Base-by-base conservation (phyloP, 2,797 vertebrate genomes). In the Girardinus metallicus region DNA sequence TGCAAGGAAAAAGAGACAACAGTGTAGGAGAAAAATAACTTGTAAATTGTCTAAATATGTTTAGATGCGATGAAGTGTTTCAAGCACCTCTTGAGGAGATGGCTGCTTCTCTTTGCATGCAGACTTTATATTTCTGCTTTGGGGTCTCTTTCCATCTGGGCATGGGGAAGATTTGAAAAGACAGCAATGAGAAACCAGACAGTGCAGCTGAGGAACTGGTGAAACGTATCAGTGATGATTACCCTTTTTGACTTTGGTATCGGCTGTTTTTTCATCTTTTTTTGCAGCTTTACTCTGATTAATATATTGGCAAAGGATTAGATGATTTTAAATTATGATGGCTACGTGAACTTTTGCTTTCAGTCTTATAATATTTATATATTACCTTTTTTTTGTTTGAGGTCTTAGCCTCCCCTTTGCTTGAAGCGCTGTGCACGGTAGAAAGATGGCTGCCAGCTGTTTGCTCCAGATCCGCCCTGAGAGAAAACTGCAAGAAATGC, bases 341-440 rank as follows among this genome's bases (percentile, higher is more conserved):
- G 23, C 47, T n/a, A 36, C 10, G 4, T 41, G 29, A 26, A 10
- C 18, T 12, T 18, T 55, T 4, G 3, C 36, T 43, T 47, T 39
- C 39, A 18, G 31, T 43, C 44, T 47, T 29, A n/a, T 8, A 31
- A 0, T 29, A 3, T 36, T 21, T 3, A 13, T 41, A 44, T 1
- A 60, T 91, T 95, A 93, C 97, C 92, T 95, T 97, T 80, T 95
- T 97, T 83, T 93, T 96, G 78, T 55, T 0, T 4, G 74, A 2
- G 44, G 49, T 44, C 80, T 92, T 97, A 11, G 80, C 95, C 0
- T 82, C 70, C 0, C 51, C 60, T 89, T 96, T 97, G 88, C 88
- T 94, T 26, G 93, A 84, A 0, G 66, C 41, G 29, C 12, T 31
- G n/a, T 60, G 31, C 90, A 91, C 10, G 49, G 23, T 8, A 53